phyloP scores from a whole-genome alignment of 2,113 vertebrate genomes.

The Heterotis niloticus region DNA sequence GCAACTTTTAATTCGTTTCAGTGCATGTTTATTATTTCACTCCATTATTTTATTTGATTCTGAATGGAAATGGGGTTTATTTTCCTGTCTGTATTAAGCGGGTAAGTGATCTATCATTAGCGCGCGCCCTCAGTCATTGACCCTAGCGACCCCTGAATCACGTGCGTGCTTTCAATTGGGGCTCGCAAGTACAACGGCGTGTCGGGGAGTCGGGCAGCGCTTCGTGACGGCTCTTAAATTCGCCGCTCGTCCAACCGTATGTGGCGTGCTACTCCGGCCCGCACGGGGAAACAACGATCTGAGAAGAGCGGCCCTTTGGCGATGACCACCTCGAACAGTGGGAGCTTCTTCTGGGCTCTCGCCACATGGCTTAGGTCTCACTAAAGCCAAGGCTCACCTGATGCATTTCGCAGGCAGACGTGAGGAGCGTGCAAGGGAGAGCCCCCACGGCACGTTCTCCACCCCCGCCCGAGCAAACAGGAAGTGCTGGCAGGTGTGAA shows the following conservation, averaged over 20 bases:
- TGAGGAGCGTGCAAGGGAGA: background rate
- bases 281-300: background rate
- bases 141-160: background rate
- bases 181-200: background rate
- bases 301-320: background rate
- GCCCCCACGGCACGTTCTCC: background rate
- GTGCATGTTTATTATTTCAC: slow-evolving; percentile 3
- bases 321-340: background rate
- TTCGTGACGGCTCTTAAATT: background rate
- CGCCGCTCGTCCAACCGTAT: too few relatives aligned
- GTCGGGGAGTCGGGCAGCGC: background rate
- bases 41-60: slow-evolving; percentile 3
- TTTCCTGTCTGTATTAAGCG: background rate
- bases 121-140: background rate
- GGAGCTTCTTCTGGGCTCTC: background rate
- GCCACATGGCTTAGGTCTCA: background rate
- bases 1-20: background rate
- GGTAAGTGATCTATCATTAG: slow-evolving; percentile 11
- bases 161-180: background rate
- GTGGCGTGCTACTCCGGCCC: too few relatives aligned
- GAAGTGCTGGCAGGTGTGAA: slow-evolving; percentile 25
- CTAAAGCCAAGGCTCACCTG: slow-evolving; percentile 16
- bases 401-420: background rate
- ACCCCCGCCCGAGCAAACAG: background rate
- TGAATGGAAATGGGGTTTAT: background rate